These are phyloP conservation scores for Dicyrtomina minuta DNA, from an alignment of 2,888 invertebrate species.

Conservation along the genomic window DNA sequence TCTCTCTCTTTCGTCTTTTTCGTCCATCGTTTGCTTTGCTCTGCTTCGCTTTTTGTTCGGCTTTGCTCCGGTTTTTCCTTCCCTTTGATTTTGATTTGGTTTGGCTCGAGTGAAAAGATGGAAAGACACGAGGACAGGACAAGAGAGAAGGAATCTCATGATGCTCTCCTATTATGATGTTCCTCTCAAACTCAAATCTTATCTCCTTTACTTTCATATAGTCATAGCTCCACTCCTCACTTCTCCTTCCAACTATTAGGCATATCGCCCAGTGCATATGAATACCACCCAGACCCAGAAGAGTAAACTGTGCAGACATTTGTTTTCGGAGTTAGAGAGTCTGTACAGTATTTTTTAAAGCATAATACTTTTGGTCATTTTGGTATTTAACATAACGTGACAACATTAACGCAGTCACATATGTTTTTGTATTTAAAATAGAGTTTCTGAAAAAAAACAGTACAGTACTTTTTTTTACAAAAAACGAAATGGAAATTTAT, in stretches of 20 bases:
- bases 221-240: too few relatives aligned
- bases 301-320: neutral
- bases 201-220: neutral
- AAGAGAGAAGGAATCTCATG: constrained; percentile 8
- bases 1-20: constrained; percentile 1
- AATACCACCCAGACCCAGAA: neutral
- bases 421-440: too few relatives aligned
- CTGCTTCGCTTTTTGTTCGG: too few relatives aligned
- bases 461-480: too few relatives aligned
- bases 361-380: too few relatives aligned
- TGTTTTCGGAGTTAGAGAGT: too few relatives aligned
- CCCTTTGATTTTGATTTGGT: constrained; percentile 4
- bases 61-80: neutral
- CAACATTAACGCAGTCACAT: too few relatives aligned
- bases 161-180: constrained; percentile 5
- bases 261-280: neutral
- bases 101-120: constrained; percentile 6
- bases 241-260: too few relatives aligned
- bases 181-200: neutral
- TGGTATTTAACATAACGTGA: too few relatives aligned
- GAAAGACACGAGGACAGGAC: constrained; percentile 10
- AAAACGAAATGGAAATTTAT: too few relatives aligned
- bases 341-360: too few relatives aligned
- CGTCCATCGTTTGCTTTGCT: neutral
- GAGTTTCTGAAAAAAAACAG: too few relatives aligned